Evolutionary conservation across 1,140 invertebrate species (phyloP), one percentile per base, ranked within the genome.

Genomic region (Hylaeus anthracinus): DNA sequence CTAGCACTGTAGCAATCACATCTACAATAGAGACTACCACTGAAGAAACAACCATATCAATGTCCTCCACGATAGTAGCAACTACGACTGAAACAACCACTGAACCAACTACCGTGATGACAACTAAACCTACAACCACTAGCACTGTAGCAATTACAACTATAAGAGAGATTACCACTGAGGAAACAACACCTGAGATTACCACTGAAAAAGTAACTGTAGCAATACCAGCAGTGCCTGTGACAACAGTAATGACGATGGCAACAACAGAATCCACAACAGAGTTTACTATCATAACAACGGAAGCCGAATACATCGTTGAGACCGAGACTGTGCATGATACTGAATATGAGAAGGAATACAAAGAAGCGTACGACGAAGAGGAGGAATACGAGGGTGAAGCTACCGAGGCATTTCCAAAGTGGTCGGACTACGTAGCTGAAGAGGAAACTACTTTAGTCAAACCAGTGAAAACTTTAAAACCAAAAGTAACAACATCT

Each of bases 311-410:
- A 58, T 58, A 58, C n/a, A 43, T 53, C 2, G 58, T 9, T 37
- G 61, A 51, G n/a, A 14, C 41, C 14, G 55, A 48, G 3, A 26
- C 1, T 26, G 10, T 72, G 26, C 3, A 60, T 14, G 56, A 61
- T 61, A 1, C 6, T 3, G 37, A 26, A 5, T 64, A 64, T 6
- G 61, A 64, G 5, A 39, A 74, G n/a, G 61, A 64, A 6, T 74
- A 74, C 15, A 55, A 74, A 26, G 72, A 72, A 12, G 58, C 9
- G 9, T 48, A 67, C 5, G 5, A 2, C 5, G 67, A 55, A 56
- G 48, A 39, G 39, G 73, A 39, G 39, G 73, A 66, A 45, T 55
- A 43, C 3, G 63, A 75, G 10, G n/a, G 53, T 6, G 48, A 67
- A 39, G 37, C 4, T 37, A 51, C 10, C 9, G 41, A 26, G 39